phyloP scores from a whole-genome alignment of 1,140 invertebrate genomes.

The Lepidostoma basale region DNA sequence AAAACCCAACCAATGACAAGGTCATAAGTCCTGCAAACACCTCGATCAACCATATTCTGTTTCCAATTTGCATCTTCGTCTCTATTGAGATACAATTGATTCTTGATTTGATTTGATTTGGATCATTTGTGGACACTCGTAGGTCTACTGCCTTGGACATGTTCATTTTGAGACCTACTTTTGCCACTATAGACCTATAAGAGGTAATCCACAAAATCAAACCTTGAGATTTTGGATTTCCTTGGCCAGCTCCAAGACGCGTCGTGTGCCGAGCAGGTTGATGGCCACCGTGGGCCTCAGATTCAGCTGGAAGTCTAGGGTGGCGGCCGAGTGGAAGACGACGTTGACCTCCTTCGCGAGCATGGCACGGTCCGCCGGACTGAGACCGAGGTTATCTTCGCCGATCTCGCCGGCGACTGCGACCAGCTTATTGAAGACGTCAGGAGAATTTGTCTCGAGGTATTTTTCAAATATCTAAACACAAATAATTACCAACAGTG shows the following conservation, averaged over 20 bases:
- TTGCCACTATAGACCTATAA: conserved; percentile 45
- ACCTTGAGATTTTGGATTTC: conserved; percentile 74
- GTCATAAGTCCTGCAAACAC: too few relatives aligned
- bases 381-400: conserved; percentile 76
- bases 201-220: neutral
- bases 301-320: conserved; percentile 91
- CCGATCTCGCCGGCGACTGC: conserved; percentile 85
- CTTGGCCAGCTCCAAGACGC: conserved; percentile 72
- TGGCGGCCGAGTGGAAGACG: conserved; percentile 95
- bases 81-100: too few relatives aligned
- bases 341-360: conserved; percentile 80
- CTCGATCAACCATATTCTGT: too few relatives aligned
- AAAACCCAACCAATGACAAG: too few relatives aligned
- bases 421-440: conserved; percentile 76
- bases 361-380: conserved; percentile 62
- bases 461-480: conserved; percentile 69
- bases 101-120: too few relatives aligned
- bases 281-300: conserved; percentile 77
- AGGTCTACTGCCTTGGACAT: too few relatives aligned
- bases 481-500: neutral
- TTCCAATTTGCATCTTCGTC: too few relatives aligned
- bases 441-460: conserved; percentile 57
- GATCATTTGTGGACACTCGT: too few relatives aligned
- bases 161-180: too few relatives aligned
- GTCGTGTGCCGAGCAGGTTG: conserved; percentile 76